Evolutionary conservation across 2,888 invertebrate genomes (phyloP), one percentile per base, ranked within the genome.

Genomic region (Campoplex capitator): DNA sequence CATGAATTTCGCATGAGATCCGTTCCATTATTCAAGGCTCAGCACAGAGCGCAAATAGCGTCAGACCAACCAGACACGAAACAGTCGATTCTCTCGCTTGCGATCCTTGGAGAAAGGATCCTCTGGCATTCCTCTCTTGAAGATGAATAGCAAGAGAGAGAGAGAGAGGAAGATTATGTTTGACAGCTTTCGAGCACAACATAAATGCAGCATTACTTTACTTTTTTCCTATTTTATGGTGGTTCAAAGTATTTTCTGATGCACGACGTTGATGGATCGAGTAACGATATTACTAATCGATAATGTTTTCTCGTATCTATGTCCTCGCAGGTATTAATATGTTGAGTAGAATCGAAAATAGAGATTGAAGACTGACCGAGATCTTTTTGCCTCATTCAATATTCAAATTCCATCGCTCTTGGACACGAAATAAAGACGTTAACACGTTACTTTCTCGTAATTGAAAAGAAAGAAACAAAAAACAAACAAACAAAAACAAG

Each of bases 1-100:
- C 91, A 91, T 91, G 91, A 91, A 91, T 91, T 91, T 91, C 91
- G 90, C 91, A 91, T 91, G 91, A 91, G 91, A 84, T 88, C 79
- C 87, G 89, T 90, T 91, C 89, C 91, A 91, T 91, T 91, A 91
- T 91, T 91, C 91, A 91, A 73, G 77, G 84, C 81, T 65, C 77
- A 28, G 71, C 76, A 35, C 58, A 58, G 77, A 68, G 79, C 79
- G 79, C 74, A 76, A 65, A 54, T 48, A 76, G 76, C 48, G 68
- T 62, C 65, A 45, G 71, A 76, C 73, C 65, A 83, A 78, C 32
- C 77, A 67, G 78, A 78, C 74, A 65, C 73, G 71, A 80, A 78
- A 85, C 74, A 82, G 82, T 74, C 78, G 77, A 78, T 73, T 85
- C 76, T 48, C 62, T 45, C 32, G 32, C n/a, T n/a, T 23, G 38